Conservation (phyloP, 2,888 invertebrate genomes). For the Archaeoteleia sp. region DNA sequence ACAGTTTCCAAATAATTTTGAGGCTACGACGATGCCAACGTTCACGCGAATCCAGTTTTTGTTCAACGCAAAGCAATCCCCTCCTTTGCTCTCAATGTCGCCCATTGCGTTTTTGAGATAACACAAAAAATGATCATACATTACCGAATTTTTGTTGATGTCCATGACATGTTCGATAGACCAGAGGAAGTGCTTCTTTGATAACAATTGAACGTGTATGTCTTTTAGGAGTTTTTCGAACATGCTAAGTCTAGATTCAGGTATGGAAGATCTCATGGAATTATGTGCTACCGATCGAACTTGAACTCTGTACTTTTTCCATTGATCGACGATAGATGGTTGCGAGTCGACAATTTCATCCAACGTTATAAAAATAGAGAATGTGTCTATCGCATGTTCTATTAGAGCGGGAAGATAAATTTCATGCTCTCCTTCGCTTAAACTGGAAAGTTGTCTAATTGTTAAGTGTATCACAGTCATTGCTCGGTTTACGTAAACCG, state of each 20-base stretch:
- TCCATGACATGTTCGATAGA: constrained; percentile 75
- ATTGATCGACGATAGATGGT: constrained; percentile 80
- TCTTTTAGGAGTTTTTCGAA: constrained; percentile 84
- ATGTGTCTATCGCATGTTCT: constrained; percentile 80
- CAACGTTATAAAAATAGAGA: constrained; percentile 81
- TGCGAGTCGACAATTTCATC: constrained; percentile 81
- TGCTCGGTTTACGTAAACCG: constrained; percentile 64
- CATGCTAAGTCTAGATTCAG: constrained; percentile 79
- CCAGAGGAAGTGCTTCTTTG: constrained; percentile 75
- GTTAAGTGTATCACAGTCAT: constrained; percentile 63
- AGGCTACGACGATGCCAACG: constrained; percentile 81
- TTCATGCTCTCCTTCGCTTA: constrained; percentile 63
- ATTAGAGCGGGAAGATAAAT: constrained; percentile 73
- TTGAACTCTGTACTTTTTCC: constrained; percentile 86
- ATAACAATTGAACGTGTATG: constrained; percentile 81
- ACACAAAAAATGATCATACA: constrained; percentile 81
- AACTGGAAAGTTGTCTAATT: constrained; percentile 65
- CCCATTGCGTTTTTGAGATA: constrained; percentile 80
- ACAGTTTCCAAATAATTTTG: constrained; percentile 84
- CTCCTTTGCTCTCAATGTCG: constrained; percentile 80
- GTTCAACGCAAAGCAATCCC: constrained; percentile 76
- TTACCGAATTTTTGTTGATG: constrained; percentile 76
- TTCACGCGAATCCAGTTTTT: constrained; percentile 81
- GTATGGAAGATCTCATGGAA: constrained; percentile 78
- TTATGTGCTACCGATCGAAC: constrained; percentile 82